Evolutionary conservation across 1,140 invertebrate species (phyloP), one percentile per base, ranked within the genome.

Genomic region (Globodera ellingtonae): DNA sequence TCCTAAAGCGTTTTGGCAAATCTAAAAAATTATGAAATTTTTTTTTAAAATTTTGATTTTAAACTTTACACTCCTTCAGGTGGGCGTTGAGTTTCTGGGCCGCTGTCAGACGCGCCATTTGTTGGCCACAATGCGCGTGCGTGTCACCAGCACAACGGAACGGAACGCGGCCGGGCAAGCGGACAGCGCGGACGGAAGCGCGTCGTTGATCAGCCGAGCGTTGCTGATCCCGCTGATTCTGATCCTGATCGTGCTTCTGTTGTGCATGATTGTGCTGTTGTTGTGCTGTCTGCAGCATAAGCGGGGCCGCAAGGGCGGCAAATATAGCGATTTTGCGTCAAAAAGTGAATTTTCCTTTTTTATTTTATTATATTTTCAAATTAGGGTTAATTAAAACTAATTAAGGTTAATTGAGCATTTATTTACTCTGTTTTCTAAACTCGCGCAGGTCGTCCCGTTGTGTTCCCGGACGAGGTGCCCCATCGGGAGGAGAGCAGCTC

Each of bases 401-500:
- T n/a, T n/a, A 52, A 15, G 52, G 15, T 52, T 52, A 10, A 52
- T 52, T 9, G 24, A 24, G 24, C 24, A 35, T 35, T 9, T 35
- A 35, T 35, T 35, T 35, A 15, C 1, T 6, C 7, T 15, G 15
- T 10, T 10, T 10, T 52, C 50, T 0, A 52, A 52, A 52, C 50
- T 52, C 50, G 10, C 15, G 10, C 44, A 82, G 84, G 84, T 44
- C 77, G 82, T 46, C 85, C 85, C 56, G 86, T 86, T 3, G 85
- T 86, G 62, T 86, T 86, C 67, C 85, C 85, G n/a, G 86, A 86
- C 77, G 85, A 86, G 75, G 86, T 86, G 56, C 79, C 84, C 4
- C 82, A 84, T 24, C 52, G 73, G 47, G 86, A 87, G 24, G 81
- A 86, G 21, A 67, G 35, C 35, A 72, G 67, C 66, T 65, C 79